A percentile compares a stretch with the other conserved stretches of the same genome.
These are phyloP conservation scores for Axis porcinus DNA, from an alignment of 2,113 vertebrate genomes.

Conservation along the genomic window DNA sequence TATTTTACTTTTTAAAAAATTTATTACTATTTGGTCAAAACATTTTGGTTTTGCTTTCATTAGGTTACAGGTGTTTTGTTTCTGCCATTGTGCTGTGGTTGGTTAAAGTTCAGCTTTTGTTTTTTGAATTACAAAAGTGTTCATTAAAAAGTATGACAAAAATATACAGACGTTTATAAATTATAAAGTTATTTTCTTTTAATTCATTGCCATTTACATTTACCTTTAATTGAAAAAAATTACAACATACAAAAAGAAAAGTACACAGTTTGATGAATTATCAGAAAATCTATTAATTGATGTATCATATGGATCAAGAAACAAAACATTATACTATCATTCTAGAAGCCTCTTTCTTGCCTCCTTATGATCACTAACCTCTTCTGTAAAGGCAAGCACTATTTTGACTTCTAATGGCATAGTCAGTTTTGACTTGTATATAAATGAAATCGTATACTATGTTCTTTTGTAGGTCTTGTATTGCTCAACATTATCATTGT, in stretches of 20 bases:
- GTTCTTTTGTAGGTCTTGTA: not conserved
- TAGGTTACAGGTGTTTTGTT: not conserved
- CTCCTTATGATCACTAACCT: not conserved
- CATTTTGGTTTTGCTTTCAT: not conserved
- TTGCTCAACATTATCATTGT: not conserved
- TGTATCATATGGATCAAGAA: not conserved
- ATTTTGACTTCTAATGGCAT: not conserved
- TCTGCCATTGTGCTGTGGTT: not conserved
- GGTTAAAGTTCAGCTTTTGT: not conserved
- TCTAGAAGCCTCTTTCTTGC: not conserved
- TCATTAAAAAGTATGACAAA: not conserved
- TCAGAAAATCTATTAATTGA: not conserved
- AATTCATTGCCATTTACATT: not conserved
- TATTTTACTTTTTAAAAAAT: not conserved
- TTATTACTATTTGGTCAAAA: not conserved
- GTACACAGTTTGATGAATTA: constrained; percentile 4
- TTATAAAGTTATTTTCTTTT: not conserved
- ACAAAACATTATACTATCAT: not conserved
- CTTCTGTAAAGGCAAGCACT: not conserved
- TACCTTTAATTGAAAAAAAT: not conserved
- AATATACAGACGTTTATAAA: not conserved
- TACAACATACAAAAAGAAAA: not conserved
- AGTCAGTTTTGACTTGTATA: not conserved
- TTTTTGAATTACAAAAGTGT: not conserved
- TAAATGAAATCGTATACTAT: not conserved